Evolutionary conservation across 2,797 vertebrate genomes (phyloP), one percentile per base, ranked within the genome.

Genomic region (Leptoclinus maculatus): DNA sequence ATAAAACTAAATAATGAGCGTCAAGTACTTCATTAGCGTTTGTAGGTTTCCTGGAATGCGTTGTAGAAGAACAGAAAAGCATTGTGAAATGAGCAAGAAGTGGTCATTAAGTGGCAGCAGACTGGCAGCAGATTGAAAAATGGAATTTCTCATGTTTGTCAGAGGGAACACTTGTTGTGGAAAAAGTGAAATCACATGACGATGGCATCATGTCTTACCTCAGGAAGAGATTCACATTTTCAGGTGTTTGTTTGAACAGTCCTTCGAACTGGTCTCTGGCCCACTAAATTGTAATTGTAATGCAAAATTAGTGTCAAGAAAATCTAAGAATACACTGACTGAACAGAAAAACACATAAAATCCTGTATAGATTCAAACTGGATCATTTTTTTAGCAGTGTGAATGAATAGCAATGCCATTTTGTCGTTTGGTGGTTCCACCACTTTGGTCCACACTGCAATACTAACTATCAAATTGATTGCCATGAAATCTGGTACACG

Each of bases 181-280:
- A 36, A 54, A 13, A 68, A 10, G 19, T 2, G 27, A 51, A 69
- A 74, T 70, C 9, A 13, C 9, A 47, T 0, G 7, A 67, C 57
- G 32, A 32, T 27, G n/a, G 63, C 41, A 43, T 78, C 23, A 57
- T 21, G 56, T 66, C 87, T 97, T 94, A 98, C 97, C 89, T 79
- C 71, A 94, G 88, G 85, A 94, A 96, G 25, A 56, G 82, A 85
- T 96, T 97, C 73, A 97, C 82, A 17, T 92, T 94, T 84, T 97
- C 95, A 0, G 96, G 95, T 0, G 87, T 88, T 62, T 93, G 91
- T 85, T 93, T 95, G 84, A 98, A 99, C 69, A 97, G 93, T n/a
- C 94, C 95, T 74, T 97, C 97, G 88, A 99, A 98, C 85, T 97
- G 95, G 86, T 97, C 93, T 77, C 93, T 93, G 83, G 97, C 97